These are phyloP conservation scores for Sebastes schlegelii DNA, from an alignment of 2,113 vertebrate species.

Conservation along the genomic window DNA sequence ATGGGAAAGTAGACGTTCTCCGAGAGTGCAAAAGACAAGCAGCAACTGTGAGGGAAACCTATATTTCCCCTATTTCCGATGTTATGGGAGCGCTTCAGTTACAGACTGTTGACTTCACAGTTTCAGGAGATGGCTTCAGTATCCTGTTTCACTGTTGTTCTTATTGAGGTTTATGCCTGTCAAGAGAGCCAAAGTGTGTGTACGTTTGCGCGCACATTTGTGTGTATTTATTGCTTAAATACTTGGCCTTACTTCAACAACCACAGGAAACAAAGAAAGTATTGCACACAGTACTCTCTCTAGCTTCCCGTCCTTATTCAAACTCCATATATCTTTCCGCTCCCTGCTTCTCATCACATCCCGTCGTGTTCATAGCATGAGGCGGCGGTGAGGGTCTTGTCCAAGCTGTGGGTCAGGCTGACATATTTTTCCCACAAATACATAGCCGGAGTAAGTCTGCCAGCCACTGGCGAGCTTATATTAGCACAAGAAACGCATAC, in stretches of 20 bases:
- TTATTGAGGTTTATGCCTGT: slow-evolving; percentile 53
- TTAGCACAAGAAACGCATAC: slow-evolving; percentile 52
- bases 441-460: slow-evolving; percentile 61
- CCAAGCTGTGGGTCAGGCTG: slow-evolving; percentile 51
- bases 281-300: neutral
- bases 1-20: slow-evolving; percentile 1
- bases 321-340: slow-evolving; percentile 14
- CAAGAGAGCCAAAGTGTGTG: slow-evolving; percentile 34
- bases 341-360: neutral
- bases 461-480: slow-evolving; percentile 27
- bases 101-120: slow-evolving; percentile 39
- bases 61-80: slow-evolving; percentile 34
- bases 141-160: slow-evolving; percentile 55
- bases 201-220: neutral
- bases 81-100: slow-evolving; percentile 42
- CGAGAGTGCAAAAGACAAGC: slow-evolving; percentile 31
- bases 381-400: slow-evolving; percentile 35
- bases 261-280: slow-evolving; percentile 13
- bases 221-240: slow-evolving; percentile 42
- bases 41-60: slow-evolving; percentile 37
- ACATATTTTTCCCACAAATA: slow-evolving; percentile 57
- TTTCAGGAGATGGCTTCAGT: slow-evolving; percentile 36
- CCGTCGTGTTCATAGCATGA: slow-evolving; percentile 38
- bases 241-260: slow-evolving; percentile 2
- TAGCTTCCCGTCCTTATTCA: neutral